A percentile compares a stretch with the other conserved stretches of the same genome.
Conservation (phyloP, 2,888 invertebrate species). For the Punctoribates punctum region DNA sequence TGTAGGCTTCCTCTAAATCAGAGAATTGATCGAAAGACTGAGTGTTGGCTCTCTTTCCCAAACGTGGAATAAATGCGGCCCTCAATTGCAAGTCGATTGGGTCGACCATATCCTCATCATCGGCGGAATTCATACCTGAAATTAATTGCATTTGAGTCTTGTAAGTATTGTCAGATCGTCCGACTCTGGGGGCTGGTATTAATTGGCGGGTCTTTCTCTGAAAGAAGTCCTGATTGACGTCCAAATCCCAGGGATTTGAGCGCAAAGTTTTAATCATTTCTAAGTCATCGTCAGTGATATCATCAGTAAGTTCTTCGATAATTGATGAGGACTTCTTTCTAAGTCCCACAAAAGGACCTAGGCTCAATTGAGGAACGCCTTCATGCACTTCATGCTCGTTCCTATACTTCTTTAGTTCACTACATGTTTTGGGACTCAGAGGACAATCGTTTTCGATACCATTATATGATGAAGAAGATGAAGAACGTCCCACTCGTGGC, state of each 20-base stretch:
- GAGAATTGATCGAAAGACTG: not conserved
- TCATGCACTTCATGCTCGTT: slow-evolving; percentile 30
- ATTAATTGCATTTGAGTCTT: slow-evolving; percentile 6
- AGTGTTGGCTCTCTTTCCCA: slow-evolving; percentile 33
- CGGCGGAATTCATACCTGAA: slow-evolving; percentile 19
- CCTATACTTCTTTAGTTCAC: not conserved
- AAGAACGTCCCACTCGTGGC: slow-evolving; percentile 44
- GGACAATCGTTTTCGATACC: slow-evolving; percentile 25
- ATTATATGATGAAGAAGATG: slow-evolving; percentile 23
- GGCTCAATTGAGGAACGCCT: not conserved
- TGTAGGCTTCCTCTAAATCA: not conserved
- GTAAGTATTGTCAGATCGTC: not conserved
- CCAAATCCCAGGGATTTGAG: slow-evolving; percentile 14
- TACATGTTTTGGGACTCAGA: slow-evolving; percentile 33
- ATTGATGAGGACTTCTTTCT: slow-evolving; percentile 14
- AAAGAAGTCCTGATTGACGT: not conserved
- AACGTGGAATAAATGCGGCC: slow-evolving; percentile 42
- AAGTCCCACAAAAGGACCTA: not conserved
- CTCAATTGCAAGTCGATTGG: slow-evolving; percentile 44
- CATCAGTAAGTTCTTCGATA: slow-evolving; percentile 4
- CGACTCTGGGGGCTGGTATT: slow-evolving; percentile 32
- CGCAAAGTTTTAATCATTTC: slow-evolving; percentile 26
- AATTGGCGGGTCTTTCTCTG: slow-evolving; percentile 26
- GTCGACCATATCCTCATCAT: slow-evolving; percentile 35
- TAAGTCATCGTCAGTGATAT: slow-evolving; percentile 21